Conservation (phyloP, 2,113 vertebrate genomes). For the Campylomormyrus numenius region DNA sequence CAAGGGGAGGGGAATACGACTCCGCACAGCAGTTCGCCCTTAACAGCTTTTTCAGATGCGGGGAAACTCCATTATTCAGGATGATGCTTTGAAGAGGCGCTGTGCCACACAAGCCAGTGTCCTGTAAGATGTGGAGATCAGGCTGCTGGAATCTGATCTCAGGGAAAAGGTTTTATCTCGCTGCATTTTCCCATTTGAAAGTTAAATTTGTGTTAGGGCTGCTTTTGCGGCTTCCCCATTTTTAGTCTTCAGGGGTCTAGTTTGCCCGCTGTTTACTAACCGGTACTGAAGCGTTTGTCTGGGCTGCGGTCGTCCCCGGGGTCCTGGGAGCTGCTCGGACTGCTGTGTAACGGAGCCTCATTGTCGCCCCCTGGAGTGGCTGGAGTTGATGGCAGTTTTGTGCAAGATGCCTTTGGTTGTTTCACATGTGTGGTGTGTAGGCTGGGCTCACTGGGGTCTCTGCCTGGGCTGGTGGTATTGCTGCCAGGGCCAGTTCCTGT, state of each 20-base stretch:
- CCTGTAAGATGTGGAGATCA: background rate
- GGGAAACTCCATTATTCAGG: background rate
- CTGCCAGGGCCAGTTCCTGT: background rate
- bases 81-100: background rate
- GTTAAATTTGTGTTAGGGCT: background rate
- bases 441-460: background rate
- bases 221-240: background rate
- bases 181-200: background rate
- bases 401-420: background rate
- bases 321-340: background rate
- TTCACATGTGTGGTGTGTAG: background rate
- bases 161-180: background rate
- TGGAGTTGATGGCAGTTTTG: conserved; percentile 31
- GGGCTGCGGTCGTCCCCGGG: background rate
- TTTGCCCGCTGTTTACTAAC: background rate
- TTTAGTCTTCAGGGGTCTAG: background rate
- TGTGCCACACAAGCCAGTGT: background rate
- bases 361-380: conserved; percentile 41
- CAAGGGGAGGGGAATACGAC: conserved; percentile 38
- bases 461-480: background rate
- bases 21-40: conserved; percentile 16
- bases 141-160: background rate
- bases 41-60: background rate
- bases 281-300: background rate
- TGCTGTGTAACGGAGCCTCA: conserved; percentile 41